Evolutionary conservation across 1,140 invertebrate species (phyloP).

Genomic region (Eupristina koningsbergeri): DNA sequence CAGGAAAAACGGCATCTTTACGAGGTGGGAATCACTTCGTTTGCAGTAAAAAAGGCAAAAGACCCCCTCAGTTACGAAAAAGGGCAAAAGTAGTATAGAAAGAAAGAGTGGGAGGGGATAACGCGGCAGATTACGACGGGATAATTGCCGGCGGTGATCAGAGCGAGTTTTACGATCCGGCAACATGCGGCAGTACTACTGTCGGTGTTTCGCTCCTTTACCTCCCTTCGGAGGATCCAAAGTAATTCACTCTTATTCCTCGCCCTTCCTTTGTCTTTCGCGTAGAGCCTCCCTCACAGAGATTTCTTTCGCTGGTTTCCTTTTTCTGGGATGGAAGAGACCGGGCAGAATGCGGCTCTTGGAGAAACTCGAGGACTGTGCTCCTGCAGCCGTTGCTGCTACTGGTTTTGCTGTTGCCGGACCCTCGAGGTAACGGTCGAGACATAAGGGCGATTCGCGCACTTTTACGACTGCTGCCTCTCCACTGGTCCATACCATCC

Average conservation of each 20-base stretch:
- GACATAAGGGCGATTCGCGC: slow-evolving; percentile 61
- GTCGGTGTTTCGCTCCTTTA: slow-evolving; percentile 48
- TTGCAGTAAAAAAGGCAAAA: slow-evolving; percentile 69
- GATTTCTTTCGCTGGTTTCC: slow-evolving; percentile 40
- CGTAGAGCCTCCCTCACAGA: slow-evolving; percentile 40
- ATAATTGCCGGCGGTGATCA: slow-evolving; percentile 74
- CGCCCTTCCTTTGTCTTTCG: slow-evolving; percentile 52
- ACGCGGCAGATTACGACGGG: slow-evolving; percentile 71
- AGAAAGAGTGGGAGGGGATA: slow-evolving; percentile 64
- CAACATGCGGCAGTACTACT: slow-evolving; percentile 63
- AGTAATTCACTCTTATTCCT: slow-evolving; percentile 43
- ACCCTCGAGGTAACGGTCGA: slow-evolving; percentile 58
- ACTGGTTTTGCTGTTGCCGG: slow-evolving; percentile 40
- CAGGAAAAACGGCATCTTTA: slow-evolving; percentile 69
- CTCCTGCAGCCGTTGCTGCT: background rate
- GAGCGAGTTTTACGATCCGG: slow-evolving; percentile 72
- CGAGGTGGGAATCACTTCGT: slow-evolving; percentile 73
- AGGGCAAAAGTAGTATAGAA: slow-evolving; percentile 56
- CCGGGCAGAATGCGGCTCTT: slow-evolving; percentile 50
- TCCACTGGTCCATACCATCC: background rate
- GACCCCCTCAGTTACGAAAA: slow-evolving; percentile 49
- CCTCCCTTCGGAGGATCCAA: slow-evolving; percentile 33
- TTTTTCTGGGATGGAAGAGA: slow-evolving; percentile 22
- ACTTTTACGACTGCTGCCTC: slow-evolving; percentile 64
- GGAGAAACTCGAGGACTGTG: slow-evolving; percentile 48